Percentiles rank a stretch among this genome's conserved stretches.
phyloP scores from a whole-genome alignment of 2,113 vertebrate genomes.

The Casuarius casuarius region DNA sequence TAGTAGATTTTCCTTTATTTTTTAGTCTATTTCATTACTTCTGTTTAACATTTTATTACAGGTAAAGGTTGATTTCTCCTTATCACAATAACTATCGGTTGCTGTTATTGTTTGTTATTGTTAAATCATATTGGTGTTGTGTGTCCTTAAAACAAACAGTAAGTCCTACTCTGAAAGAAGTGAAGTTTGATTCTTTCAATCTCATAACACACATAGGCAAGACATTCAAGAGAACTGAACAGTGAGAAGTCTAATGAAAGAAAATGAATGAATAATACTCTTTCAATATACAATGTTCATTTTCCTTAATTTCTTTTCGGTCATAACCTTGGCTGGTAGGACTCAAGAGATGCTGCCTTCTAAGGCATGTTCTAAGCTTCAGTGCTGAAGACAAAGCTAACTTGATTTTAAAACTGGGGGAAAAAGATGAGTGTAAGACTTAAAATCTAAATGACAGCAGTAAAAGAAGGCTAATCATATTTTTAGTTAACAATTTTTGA shows the following conservation, averaged over 20 bases:
- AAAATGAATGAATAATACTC: not conserved
- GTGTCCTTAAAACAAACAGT: not conserved
- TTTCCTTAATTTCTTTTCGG: not conserved
- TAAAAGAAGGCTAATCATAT: not conserved
- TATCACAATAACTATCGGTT: not conserved
- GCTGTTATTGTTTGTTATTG: not conserved
- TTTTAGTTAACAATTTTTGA: not conserved
- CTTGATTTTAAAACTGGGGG: not conserved
- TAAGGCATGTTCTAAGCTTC: constrained; percentile 1
- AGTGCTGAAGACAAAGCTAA: not conserved
- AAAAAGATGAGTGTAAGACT: not conserved
- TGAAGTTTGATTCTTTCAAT: not conserved
- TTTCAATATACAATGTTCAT: not conserved
- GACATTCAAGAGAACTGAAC: not conserved
- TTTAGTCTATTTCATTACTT: not conserved
- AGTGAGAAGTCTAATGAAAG: not conserved
- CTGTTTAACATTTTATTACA: not conserved
- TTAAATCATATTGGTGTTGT: not conserved
- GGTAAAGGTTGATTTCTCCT: not conserved
- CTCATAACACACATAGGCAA: not conserved
- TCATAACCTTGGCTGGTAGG: not conserved
- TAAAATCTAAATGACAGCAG: not conserved
- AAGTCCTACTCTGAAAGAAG: not conserved
- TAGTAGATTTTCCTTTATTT: not conserved
- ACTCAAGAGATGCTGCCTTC: constrained; percentile 28